A percentile compares a stretch with the other conserved stretches of the same genome.
Evolutionary conservation across 37 sponge, comb jelly and placozoan genomes (phyloP).

Genomic region (Halichondria panicea): DNA sequence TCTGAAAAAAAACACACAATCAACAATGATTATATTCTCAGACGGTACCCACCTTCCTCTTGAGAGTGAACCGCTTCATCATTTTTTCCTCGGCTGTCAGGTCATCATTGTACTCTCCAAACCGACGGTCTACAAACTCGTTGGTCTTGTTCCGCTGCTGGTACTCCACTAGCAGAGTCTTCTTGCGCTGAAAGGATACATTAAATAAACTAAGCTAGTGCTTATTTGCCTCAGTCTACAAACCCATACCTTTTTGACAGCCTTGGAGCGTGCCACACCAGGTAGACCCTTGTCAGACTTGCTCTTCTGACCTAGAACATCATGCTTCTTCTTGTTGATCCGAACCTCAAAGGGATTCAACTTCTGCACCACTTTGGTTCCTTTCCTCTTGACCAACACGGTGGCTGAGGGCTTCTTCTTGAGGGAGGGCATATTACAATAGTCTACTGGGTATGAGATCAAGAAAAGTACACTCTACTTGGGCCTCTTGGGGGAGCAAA

Average conservation of each 20-base stretch:
- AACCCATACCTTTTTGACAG: constrained; percentile 79
- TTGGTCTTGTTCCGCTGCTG: constrained; percentile 75
- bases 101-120: constrained; percentile 74
- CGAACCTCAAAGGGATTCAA: constrained; percentile 88
- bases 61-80: constrained; percentile 71
- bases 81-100: constrained; percentile 80
- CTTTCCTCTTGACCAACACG: constrained; percentile 40
- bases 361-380: constrained; percentile 12
- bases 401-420: constrained; percentile 10
- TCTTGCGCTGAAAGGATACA: constrained; percentile 67
- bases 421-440: constrained; percentile 12
- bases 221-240: too few species aligned
- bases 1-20: constrained; percentile 48
- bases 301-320: constrained; percentile 80
- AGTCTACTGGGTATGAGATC: too few species aligned
- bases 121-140: constrained; percentile 77
- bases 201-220: background rate
- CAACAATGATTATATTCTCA: background rate
- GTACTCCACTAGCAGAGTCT: constrained; percentile 86
- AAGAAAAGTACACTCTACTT: too few species aligned
- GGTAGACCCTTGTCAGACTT: constrained; percentile 76
- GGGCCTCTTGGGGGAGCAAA: too few species aligned
- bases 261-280: constrained; percentile 80
- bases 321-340: constrained; percentile 81
- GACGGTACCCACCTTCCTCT: constrained; percentile 61